phyloP scores from a whole-genome alignment of 1,140 invertebrate genomes.

The Adelges cooleyi region DNA sequence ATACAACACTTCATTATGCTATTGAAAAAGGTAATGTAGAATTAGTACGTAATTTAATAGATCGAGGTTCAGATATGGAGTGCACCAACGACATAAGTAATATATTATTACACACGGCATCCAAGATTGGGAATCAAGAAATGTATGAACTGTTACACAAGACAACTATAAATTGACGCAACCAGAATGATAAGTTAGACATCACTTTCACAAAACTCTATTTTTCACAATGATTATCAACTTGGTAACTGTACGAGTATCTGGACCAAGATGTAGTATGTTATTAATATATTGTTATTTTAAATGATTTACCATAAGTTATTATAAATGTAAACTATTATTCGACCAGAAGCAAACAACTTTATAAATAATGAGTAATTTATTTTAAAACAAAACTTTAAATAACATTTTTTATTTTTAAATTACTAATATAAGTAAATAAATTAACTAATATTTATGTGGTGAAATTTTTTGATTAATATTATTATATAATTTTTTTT shows the following conservation, averaged over 20 bases:
- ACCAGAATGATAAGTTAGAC: not conserved
- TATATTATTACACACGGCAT: not conserved
- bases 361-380: not conserved
- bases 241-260: not conserved
- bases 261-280: not conserved
- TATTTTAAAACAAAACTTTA: not conserved
- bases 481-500: constrained; percentile 12
- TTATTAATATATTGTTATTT: not conserved
- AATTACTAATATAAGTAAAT: not conserved
- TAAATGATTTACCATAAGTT: constrained; percentile 5
- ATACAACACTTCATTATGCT: constrained; percentile 4
- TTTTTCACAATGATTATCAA: not conserved
- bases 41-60: not conserved
- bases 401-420: not conserved
- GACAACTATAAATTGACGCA: not conserved
- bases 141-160: not conserved
- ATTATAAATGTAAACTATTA: constrained; percentile 6
- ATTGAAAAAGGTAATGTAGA: constrained; percentile 12
- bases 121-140: constrained; percentile 7
- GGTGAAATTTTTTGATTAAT: not conserved
- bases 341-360: not conserved
- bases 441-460: not conserved
- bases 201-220: not conserved
- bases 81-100: not conserved
- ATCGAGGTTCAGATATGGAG: constrained; percentile 10